Evolutionary conservation across 2,797 vertebrate genomes (phyloP).

Genomic region (Megaceryle alcyon): DNA sequence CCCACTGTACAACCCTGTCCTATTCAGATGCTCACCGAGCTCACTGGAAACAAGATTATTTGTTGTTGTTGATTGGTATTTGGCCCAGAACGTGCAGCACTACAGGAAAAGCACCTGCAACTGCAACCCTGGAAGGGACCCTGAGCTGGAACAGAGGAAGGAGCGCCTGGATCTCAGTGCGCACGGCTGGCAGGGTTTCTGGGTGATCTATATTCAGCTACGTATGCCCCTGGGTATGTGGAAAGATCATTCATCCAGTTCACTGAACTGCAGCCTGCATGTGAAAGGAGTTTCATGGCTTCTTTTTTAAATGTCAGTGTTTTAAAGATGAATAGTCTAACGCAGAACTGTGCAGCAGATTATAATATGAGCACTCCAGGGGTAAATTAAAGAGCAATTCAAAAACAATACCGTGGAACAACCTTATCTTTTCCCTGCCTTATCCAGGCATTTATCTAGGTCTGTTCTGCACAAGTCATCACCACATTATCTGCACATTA

Average conservation of each 20-base stretch:
- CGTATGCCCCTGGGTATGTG: slow-evolving; percentile 23
- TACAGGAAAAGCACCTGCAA: background rate
- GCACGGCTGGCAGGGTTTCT: slow-evolving; percentile 2
- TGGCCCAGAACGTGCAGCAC: background rate
- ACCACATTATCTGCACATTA: background rate
- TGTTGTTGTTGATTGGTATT: background rate
- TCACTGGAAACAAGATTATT: background rate
- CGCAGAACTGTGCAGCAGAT: background rate
- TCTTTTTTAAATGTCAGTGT: slow-evolving; percentile 35
- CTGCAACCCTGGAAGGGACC: background rate
- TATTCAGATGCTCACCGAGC: background rate
- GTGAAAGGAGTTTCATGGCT: background rate
- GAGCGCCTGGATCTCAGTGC: background rate
- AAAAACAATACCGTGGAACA: slow-evolving; percentile 22
- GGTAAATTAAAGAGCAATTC: slow-evolving; percentile 56
- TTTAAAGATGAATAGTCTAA: slow-evolving; percentile 30
- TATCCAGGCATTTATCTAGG: slow-evolving; percentile 7
- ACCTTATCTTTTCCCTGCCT: slow-evolving; percentile 6
- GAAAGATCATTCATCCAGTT: slow-evolving; percentile 62
- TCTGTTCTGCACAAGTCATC: background rate
- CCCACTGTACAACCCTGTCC: background rate
- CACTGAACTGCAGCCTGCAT: slow-evolving; percentile 46
- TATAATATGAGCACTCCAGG: background rate
- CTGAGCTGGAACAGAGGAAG: background rate
- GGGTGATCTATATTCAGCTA: slow-evolving; percentile 52